Evolutionary conservation across 2,113 vertebrate genomes (phyloP), one percentile per base, ranked within the genome.

Genomic region (Scortum barcoo): DNA sequence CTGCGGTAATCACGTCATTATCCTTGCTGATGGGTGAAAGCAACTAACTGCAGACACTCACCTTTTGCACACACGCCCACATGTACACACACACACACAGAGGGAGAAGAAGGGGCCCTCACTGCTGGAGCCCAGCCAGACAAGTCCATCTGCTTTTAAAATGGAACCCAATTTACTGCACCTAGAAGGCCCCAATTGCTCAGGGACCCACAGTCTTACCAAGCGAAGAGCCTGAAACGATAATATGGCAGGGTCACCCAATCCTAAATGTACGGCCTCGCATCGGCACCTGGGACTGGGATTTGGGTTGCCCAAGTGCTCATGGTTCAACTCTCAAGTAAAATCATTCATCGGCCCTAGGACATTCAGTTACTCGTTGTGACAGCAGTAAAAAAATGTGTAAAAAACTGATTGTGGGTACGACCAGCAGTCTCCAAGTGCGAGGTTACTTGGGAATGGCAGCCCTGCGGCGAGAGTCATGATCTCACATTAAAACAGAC

Each of bases 81-180:
- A 61, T 58, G 40, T 65, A 81, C 69, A 53, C 48, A 72, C 53
- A 83, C 48, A 77, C 58, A 62, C 58, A 81, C 30, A 75, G 22
- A 71, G 24, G 12, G 1, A 57, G 26, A 56, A 36, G 61, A 61
- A 28, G 33, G 24, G 44, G 50, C 62, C 56, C 44, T 71, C 17
- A 6, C 63, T 20, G 72, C 54, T 86, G 85, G 72, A 78, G 50
- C 66, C n/a, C n/a, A n/a, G 76, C 84, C 82, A 92, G 78, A 80
- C 68, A 80, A 60, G 72, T 82, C 88, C 88, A 88, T 89, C 90
- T 89, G 87, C 89, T 87, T 93, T 88, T 86, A 67, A 87, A 88
- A 86, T 75, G 75, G 56, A 81, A 80, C 53, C 72, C 83, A 77
- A 86, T 86, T 86, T 74, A 80, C 75, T n/a, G 7, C 74, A 78